A percentile compares a stretch with the other conserved stretches of the same genome.
Conservation (phyloP, 53 echinoderm and acorn worm genomes). For the Zoroaster sp. region DNA sequence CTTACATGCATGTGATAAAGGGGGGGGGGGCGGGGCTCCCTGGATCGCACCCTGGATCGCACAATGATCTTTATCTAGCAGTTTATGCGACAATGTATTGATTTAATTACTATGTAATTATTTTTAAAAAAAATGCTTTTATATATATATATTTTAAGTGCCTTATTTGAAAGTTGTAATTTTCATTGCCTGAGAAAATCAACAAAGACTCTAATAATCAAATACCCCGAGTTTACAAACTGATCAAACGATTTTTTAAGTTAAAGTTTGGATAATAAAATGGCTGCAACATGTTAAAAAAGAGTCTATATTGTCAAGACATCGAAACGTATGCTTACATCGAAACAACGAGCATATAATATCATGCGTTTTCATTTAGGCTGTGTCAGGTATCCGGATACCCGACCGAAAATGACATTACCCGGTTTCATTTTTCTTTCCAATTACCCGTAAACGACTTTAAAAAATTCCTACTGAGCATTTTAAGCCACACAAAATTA, state of each 20-base stretch:
- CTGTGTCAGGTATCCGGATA: no score
- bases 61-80: not conserved
- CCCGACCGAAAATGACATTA: no score
- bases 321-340: not conserved
- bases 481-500: no score
- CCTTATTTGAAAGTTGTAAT: not conserved
- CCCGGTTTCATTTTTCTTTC: no score
- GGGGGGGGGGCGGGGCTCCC: not conserved
- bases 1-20: not conserved
- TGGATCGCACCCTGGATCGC: not conserved
- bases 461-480: no score
- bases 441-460: no score
- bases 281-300: not conserved
- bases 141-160: not conserved
- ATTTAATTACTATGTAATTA: not conserved
- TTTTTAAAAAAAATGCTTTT: not conserved
- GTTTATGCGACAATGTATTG: not conserved
- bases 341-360: not conserved
- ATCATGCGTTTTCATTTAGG: no score
- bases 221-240: no score
- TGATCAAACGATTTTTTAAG: no score
- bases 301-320: not conserved
- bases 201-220: no score
- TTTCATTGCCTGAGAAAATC: no score
- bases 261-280: not conserved